Percentiles rank a stretch among this genome's conserved stretches.
These are phyloP conservation scores for Apamea epomidion DNA, from an alignment of 2,888 invertebrate genomes.

Conservation along the genomic window DNA sequence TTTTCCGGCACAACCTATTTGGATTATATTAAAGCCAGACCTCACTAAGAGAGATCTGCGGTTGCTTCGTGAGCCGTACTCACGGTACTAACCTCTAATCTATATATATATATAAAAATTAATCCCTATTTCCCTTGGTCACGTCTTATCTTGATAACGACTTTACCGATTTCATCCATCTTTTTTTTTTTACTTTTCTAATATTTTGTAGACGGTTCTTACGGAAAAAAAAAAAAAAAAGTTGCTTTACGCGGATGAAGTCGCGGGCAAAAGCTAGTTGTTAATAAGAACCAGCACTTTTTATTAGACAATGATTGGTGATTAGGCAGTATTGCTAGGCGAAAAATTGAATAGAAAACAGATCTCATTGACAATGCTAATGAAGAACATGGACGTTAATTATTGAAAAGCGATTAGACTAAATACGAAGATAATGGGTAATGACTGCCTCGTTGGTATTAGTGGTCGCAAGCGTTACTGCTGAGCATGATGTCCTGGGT, in stretches of 20 bases:
- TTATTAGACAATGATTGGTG: conserved; percentile 21
- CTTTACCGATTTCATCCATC: too few relatives aligned
- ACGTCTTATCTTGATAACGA: too few relatives aligned
- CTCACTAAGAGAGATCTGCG: conserved; percentile 29
- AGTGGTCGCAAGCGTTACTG: neutral
- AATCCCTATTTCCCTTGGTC: too few relatives aligned
- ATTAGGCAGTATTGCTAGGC: conserved; percentile 8
- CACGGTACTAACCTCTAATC: conserved; percentile 54
- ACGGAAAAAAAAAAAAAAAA: too few relatives aligned
- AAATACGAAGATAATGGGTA: neutral
- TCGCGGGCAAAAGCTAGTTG: too few relatives aligned
- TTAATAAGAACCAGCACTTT: conserved; percentile 34
- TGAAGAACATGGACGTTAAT: neutral
- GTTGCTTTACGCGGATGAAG: too few relatives aligned
- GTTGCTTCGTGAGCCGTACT: conserved; percentile 38
- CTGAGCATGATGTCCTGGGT: too few relatives aligned
- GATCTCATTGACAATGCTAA: neutral
- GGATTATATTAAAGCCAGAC: conserved; percentile 1
- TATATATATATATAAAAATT: too few relatives aligned
- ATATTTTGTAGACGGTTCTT: too few relatives aligned
- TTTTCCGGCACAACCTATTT: conserved; percentile 3
- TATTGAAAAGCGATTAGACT: neutral
- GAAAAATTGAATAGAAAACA: conserved; percentile 1
- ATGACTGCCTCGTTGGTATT: neutral
- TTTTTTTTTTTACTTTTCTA: too few relatives aligned